Percentiles rank a stretch among this genome's conserved stretches.
Conservation (phyloP, 1,140 invertebrate genomes). For the Homarus americanus region DNA sequence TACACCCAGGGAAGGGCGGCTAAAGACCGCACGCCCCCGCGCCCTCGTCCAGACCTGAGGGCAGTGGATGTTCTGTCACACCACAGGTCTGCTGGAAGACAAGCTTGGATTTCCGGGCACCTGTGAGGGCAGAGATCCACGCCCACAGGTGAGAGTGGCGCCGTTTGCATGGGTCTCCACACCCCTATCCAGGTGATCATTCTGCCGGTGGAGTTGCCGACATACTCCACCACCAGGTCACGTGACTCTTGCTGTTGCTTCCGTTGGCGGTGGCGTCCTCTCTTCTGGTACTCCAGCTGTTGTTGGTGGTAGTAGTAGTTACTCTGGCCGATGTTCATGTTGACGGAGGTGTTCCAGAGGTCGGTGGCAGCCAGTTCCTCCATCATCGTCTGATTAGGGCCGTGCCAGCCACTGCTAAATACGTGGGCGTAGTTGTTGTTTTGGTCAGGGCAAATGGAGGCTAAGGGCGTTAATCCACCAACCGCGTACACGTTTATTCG, state of each 20-base stretch:
- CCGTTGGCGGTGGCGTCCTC: conserved; percentile 50
- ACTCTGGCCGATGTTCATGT: conserved; percentile 52
- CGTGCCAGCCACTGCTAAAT: conserved; percentile 73
- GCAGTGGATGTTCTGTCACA: conserved; percentile 78
- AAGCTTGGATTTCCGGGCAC: conserved; percentile 79
- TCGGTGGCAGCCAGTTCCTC: conserved; percentile 32
- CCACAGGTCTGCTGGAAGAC: conserved; percentile 81
- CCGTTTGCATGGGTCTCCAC: conserved; percentile 73
- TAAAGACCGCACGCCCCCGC: conserved; percentile 72
- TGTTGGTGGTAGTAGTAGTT: conserved; percentile 61
- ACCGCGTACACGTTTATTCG: conserved; percentile 74
- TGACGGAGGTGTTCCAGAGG: conserved; percentile 24
- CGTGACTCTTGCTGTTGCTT: conserved; percentile 59
- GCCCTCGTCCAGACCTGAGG: conserved; percentile 74
- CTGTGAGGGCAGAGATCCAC: conserved; percentile 73
- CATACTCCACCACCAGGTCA: conserved; percentile 72
- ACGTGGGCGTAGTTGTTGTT: conserved; percentile 55
- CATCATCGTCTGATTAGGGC: conserved; percentile 12
- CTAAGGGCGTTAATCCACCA: conserved; percentile 69
- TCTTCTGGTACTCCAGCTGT: conserved; percentile 50
- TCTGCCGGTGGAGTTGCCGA: conserved; percentile 59
- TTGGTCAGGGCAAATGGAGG: conserved; percentile 70
- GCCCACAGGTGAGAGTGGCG: conserved; percentile 71
- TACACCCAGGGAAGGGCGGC: conserved; percentile 74
- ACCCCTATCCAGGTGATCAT: conserved; percentile 73